Conservation (phyloP, 2,113 vertebrate species). For the Eleginops maclovinus region DNA sequence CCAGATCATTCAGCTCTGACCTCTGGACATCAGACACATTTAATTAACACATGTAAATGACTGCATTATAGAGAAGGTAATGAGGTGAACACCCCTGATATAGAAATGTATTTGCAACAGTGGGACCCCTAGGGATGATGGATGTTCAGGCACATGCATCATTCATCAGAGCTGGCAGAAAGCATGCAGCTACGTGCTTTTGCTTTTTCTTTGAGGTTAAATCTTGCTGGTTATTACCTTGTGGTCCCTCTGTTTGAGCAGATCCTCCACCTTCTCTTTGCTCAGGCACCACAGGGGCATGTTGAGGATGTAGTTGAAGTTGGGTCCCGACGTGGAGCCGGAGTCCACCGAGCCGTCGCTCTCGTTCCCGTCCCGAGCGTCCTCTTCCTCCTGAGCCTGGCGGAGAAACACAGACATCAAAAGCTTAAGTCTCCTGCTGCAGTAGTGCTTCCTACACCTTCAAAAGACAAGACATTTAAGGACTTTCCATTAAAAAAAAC, state of each 20-base stretch:
- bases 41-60: neutral
- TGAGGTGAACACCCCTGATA: too few relatives aligned
- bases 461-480: too few relatives aligned
- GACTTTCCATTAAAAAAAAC: too few relatives aligned
- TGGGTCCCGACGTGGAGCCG: conserved; percentile 90
- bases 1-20: conserved; percentile 90
- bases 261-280: conserved; percentile 97
- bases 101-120: too few relatives aligned
- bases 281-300: conserved; percentile 98
- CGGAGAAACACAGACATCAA: neutral
- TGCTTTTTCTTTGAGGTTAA: too few relatives aligned
- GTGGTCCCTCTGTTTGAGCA: conserved; percentile 94
- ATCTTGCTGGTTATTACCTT: conserved; percentile 85
- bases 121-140: too few relatives aligned
- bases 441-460: too few relatives aligned
- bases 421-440: too few relatives aligned
- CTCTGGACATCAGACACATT: conserved; percentile 82
- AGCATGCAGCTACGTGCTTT: too few relatives aligned
- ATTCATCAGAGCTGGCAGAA: too few relatives aligned
- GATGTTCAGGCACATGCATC: too few relatives aligned
- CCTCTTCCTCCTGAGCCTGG: conserved; percentile 92
- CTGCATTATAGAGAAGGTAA: too few relatives aligned
- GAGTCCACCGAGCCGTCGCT: conserved; percentile 92
- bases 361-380: conserved; percentile 86
- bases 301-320: conserved; percentile 99